A percentile compares a stretch with the other conserved stretches of the same genome.
Conservation (phyloP, 1,140 invertebrate genomes). For the Delia radicum region DNA sequence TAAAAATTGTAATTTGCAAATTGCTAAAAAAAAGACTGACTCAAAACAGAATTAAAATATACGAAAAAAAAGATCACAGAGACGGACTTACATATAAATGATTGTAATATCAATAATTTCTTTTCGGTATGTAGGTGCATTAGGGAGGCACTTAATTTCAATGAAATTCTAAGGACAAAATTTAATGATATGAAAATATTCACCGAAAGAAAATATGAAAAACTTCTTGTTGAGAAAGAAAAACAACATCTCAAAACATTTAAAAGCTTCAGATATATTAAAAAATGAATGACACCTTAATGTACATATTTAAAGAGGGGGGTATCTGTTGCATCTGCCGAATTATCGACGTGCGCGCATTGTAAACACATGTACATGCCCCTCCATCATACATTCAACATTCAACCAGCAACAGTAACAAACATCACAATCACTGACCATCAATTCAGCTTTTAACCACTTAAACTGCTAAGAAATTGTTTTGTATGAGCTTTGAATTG, state of each 20-base stretch:
- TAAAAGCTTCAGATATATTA: too few relatives aligned
- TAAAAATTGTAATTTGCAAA: neutral
- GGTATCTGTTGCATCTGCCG: neutral
- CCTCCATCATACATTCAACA: neutral
- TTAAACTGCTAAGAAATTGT: conserved; percentile 17
- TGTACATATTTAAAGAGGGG: neutral
- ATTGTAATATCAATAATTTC: too few relatives aligned
- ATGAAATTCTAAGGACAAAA: too few relatives aligned
- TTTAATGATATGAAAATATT: neutral
- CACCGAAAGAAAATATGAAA: too few relatives aligned
- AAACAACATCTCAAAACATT: too few relatives aligned
- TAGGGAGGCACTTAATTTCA: too few relatives aligned
- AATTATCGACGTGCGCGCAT: neutral
- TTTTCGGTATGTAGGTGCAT: too few relatives aligned
- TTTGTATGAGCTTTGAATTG: conserved; percentile 14
- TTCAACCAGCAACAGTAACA: neutral
- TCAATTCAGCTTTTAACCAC: conserved; percentile 19
- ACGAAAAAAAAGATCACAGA: neutral
- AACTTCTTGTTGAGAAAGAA: too few relatives aligned
- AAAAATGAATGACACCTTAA: too few relatives aligned
- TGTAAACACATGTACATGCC: neutral
- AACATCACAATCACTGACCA: conserved; percentile 13
- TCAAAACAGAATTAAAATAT: neutral
- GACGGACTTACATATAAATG: neutral
- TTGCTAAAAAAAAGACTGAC: neutral